Evolutionary conservation across 2,113 vertebrate species (phyloP), one percentile per base, ranked within the genome.

Genomic region (Castor canadensis): DNA sequence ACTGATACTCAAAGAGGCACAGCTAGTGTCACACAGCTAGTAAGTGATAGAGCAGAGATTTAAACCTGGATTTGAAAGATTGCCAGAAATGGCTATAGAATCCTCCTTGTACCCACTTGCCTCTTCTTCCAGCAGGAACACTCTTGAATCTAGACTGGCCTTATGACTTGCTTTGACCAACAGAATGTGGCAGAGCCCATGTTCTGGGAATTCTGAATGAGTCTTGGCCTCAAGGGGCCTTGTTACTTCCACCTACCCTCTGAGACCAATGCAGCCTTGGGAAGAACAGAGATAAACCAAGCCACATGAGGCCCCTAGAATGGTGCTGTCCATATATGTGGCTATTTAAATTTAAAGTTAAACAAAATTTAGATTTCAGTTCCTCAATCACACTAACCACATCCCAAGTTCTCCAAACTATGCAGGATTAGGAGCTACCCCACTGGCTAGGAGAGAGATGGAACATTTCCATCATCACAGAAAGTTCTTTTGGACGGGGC

Each of bases 361-460:
- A 88, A 54, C 62, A 40, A 38, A 80, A 83, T 9, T 73, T 67
- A 28, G 87, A 64, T 67, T 73, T 40, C 62, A 47, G 20, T 72
- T 40, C 45, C 45, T 52, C 5, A 5, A 13, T 54, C 54, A 71
- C 10, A 30, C 9, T 6, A 24, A 43, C n/a, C 26, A 43, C 84
- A 49, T n/a, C 30, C 60, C 24, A 19, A 66, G 56, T 0, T 43
- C 67, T 43, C 26, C 5, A 0, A 26, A 30, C 32, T n/a, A 26
- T 0, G 0, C 0, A 17, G 93, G 43, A 49, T 62, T 30, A 17
- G 16, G 0, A 38, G 88, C 26, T 2, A 45, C 20, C 2, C 11
- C 1, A 45, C 3, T 9, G 73, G n/a, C 26, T 49, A 40, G 81
- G 0, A 0, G 1, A 24, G 49, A 16, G 0, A 73, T 4, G 6